Percentiles rank a stretch among this genome's conserved stretches.
phyloP scores from a whole-genome alignment of 2,888 invertebrate species.

The Sussaba pulchella region DNA sequence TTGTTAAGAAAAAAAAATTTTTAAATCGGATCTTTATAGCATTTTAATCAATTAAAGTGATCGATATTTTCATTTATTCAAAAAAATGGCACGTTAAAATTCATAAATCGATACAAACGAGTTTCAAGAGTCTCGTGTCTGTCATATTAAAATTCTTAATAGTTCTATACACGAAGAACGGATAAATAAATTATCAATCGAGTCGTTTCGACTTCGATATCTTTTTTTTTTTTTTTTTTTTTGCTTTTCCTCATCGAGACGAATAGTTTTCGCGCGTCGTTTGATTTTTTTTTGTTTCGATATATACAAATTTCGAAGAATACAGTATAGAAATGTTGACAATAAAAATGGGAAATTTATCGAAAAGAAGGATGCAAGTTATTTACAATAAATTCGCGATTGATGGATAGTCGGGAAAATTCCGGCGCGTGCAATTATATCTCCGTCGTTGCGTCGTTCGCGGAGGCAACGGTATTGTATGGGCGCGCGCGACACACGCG shows the following conservation, averaged over 20 bases:
- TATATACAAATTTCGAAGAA: constrained; percentile 64
- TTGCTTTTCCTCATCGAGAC: constrained; percentile 9
- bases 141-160: constrained; percentile 34
- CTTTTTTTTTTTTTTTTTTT: not conserved
- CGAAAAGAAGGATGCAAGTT: constrained; percentile 51
- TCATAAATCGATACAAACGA: constrained; percentile 47
- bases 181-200: constrained; percentile 52
- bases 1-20: too few species aligned
- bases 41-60: too few species aligned
- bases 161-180: constrained; percentile 35
- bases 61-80: constrained; percentile 22
- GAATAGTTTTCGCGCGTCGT: constrained; percentile 17
- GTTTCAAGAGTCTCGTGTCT: constrained; percentile 21
- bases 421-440: constrained; percentile 35
- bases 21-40: too few species aligned
- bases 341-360: constrained; percentile 25
- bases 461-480: too few species aligned
- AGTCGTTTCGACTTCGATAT: constrained; percentile 23
- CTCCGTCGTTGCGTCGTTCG: constrained; percentile 26
- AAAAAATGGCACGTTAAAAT: constrained; percentile 59
- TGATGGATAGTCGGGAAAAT: constrained; percentile 32
- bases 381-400: constrained; percentile 61
- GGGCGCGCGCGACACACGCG: not conserved
- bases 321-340: not conserved
- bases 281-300: constrained; percentile 2